phyloP scores from a whole-genome alignment of 2,113 vertebrate genomes.

The Prunella himalayana region DNA sequence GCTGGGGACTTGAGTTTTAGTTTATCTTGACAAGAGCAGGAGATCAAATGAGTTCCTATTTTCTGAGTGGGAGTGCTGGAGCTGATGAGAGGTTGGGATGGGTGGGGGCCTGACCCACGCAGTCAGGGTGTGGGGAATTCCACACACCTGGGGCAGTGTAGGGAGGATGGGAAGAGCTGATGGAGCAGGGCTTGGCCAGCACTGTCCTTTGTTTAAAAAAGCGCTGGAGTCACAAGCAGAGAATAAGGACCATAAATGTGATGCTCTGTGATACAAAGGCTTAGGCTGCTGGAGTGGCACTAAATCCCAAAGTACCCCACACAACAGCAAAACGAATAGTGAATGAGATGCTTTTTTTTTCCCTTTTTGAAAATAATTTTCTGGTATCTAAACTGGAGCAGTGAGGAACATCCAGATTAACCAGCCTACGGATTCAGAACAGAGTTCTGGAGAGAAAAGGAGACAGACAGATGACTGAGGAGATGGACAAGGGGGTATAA shows the following conservation, averaged over 20 bases:
- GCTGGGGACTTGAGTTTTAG: neutral
- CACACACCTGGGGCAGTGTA: no score
- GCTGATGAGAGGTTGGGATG: neutral
- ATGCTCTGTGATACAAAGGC: neutral
- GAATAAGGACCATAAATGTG: neutral
- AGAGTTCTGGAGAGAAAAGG: neutral
- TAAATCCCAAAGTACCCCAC: accelerated
- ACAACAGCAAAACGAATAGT: neutral
- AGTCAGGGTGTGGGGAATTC: neutral
- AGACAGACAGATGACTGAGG: neutral
- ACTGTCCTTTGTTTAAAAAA: neutral
- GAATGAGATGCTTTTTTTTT: neutral
- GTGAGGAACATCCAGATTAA: neutral
- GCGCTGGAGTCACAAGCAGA: neutral
- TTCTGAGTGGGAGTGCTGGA: neutral
- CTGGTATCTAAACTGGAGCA: neutral
- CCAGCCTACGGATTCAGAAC: accelerated
- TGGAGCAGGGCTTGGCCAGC: neutral
- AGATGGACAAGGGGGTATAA: accelerated
- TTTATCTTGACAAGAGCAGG: neutral
- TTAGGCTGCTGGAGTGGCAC: neutral
- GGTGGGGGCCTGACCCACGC: neutral
- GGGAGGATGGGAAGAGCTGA: neutral
- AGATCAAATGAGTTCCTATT: neutral
- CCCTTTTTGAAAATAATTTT: neutral